Evolutionary conservation across 2,113 vertebrate species (phyloP).

Genomic region (Corynorhinus townsendii): DNA sequence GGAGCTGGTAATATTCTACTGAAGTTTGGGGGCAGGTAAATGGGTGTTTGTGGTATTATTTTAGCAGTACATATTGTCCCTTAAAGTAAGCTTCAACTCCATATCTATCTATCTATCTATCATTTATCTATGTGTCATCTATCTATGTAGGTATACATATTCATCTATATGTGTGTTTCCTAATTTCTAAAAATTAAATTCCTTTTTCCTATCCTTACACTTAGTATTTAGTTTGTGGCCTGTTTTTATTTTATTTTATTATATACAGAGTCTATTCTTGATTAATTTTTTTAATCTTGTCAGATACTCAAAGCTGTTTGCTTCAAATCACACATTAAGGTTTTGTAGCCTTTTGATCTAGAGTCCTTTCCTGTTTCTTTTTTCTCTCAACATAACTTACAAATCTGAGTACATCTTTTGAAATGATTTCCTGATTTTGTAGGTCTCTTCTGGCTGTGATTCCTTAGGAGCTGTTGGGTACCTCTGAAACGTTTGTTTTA

Average conservation of each 20-base stretch:
- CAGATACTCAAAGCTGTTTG: constrained; percentile 4
- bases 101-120: neutral
- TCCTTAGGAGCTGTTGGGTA: neutral
- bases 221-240: too few relatives aligned
- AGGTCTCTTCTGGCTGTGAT: neutral
- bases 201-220: too few relatives aligned
- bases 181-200: too few relatives aligned
- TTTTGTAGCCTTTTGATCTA: constrained; percentile 1
- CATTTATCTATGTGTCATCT: too few relatives aligned
- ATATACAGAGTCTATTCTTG: neutral
- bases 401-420: neutral
- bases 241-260: too few relatives aligned
- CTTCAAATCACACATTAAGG: constrained; percentile 25
- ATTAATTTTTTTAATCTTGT: neutral
- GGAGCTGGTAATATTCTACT: neutral
- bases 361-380: neutral
- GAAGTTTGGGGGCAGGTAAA: neutral
- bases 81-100: neutral
- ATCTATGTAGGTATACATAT: too few relatives aligned
- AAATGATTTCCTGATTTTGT: neutral
- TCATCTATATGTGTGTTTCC: too few relatives aligned
- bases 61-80: neutral
- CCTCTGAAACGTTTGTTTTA: neutral
- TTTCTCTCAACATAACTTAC: neutral
- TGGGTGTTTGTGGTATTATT: neutral